Evolutionary conservation across 2,888 invertebrate genomes (phyloP).

Genomic region (Augiades crinisus): DNA sequence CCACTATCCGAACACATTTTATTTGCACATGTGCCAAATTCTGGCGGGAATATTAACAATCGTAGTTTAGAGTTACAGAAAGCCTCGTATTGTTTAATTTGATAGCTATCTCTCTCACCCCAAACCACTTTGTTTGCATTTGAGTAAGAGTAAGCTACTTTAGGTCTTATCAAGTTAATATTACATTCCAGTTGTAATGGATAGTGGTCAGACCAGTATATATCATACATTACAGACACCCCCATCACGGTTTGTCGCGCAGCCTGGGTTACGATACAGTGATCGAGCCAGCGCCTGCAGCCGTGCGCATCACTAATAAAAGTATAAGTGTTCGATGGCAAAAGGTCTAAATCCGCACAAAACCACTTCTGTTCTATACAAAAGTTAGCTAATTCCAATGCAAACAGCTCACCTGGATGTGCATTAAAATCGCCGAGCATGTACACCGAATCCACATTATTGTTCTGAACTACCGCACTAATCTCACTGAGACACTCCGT

Average conservation of each 20-base stretch:
- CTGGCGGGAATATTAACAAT: too few species aligned
- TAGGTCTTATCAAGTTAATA: too few species aligned
- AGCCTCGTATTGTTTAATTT: too few species aligned
- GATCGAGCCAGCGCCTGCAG: not conserved
- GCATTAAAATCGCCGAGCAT: not conserved
- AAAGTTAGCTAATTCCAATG: not conserved
- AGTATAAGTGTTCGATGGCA: not conserved
- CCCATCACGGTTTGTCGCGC: not conserved
- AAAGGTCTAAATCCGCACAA: not conserved
- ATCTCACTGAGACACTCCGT: not conserved
- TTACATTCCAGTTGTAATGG: not conserved
- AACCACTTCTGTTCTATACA: not conserved
- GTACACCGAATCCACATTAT: not conserved
- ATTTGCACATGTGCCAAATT: too few species aligned
- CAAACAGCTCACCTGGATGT: not conserved
- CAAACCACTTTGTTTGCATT: too few species aligned
- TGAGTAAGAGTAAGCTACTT: too few species aligned
- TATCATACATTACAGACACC: not conserved
- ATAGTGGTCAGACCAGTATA: conserved; percentile 2
- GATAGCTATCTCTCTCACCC: too few species aligned
- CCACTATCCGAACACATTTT: too few species aligned
- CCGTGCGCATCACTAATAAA: not conserved
- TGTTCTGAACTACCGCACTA: not conserved
- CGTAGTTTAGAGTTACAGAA: too few species aligned
- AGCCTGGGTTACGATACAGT: not conserved